Base-by-base conservation (phyloP, 2,888 invertebrate species). In the Aspidiotus rigidus region DNA sequence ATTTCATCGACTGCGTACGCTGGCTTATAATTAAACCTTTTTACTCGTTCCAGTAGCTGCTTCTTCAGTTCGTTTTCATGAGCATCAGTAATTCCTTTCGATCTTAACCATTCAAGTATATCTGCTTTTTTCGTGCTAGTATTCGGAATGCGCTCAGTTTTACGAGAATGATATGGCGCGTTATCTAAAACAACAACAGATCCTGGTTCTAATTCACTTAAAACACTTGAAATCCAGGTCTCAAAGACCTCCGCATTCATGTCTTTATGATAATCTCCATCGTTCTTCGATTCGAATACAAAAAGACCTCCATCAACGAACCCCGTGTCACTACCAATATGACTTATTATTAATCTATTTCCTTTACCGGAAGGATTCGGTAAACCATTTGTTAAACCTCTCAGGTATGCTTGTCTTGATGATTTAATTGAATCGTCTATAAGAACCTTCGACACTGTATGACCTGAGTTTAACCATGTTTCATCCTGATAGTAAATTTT, bases 181-280 rank as follows among this genome's bases (percentile, higher is more conserved):
- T n/a, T n/a, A n/a, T n/a, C n/a, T n/a, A n/a, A n/a, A n/a, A n/a
- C n/a, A n/a, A n/a, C n/a, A n/a, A n/a, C n/a, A n/a, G n/a, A n/a
- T n/a, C n/a, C n/a, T n/a, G n/a, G n/a, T n/a, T n/a, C n/a, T n/a
- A n/a, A n/a, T n/a, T n/a, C n/a, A n/a, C n/a, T n/a, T n/a, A n/a
- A n/a, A n/a, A n/a, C 39, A 55, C 56, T 57, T 15, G 28, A 16
- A 42, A 71, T 64, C 71, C 71, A 71, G 44, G 13, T 13, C 60
- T 71, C 64, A 57, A 44, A 71, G 8, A 64, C 49, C 2, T 57
- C 67, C 1, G 42, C 49, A 40, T 61, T 56, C 70, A 67, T 70
- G 15, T 70, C 62, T 7, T 41, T 55, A 42, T 67, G 70, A 42
- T 70, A 70, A 28, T 70, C 70, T n/a, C 28, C 41, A 6, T 28